Conservation (phyloP, 1,140 invertebrate genomes). For the Drosophila pseudoananassae region DNA sequence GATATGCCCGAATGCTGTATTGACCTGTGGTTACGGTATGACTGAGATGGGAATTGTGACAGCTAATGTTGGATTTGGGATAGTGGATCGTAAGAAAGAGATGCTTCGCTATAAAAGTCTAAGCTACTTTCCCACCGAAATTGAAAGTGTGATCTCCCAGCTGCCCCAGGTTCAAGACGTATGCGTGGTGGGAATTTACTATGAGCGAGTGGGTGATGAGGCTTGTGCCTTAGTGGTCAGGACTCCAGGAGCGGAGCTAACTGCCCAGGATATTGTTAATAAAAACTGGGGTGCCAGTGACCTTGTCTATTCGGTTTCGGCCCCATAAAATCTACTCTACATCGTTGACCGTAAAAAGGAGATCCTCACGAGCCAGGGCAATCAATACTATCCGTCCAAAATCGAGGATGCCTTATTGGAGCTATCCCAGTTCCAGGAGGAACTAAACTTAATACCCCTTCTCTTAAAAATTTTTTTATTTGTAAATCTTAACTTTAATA, state of each 20-base stretch:
- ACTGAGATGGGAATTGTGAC: conserved; percentile 53
- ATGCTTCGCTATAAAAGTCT: conserved; percentile 88
- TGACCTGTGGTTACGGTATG: conserved; percentile 51
- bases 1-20: conserved; percentile 37
- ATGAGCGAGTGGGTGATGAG: conserved; percentile 51
- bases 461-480: too few relatives aligned
- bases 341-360: too few relatives aligned
- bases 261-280: conserved; percentile 39
- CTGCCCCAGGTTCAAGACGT: conserved; percentile 53
- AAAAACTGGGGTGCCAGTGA: too few relatives aligned
- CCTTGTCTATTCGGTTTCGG: too few relatives aligned
- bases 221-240: conserved; percentile 62
- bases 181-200: conserved; percentile 62
- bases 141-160: conserved; percentile 51
- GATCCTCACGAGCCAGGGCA: too few relatives aligned
- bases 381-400: too few relatives aligned
- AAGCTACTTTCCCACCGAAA: conserved; percentile 73
- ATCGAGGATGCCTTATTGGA: conserved; percentile 58
- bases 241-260: conserved; percentile 8
- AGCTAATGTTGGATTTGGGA: conserved; percentile 30
- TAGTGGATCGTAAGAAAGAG: conserved; percentile 90
- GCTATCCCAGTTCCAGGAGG: conserved; percentile 48
- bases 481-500: conserved; percentile 40
- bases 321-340: too few relatives aligned
- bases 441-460: too few relatives aligned